Conservation (phyloP, 2,797 vertebrate species). For the Sebastes hopkinsi region DNA sequence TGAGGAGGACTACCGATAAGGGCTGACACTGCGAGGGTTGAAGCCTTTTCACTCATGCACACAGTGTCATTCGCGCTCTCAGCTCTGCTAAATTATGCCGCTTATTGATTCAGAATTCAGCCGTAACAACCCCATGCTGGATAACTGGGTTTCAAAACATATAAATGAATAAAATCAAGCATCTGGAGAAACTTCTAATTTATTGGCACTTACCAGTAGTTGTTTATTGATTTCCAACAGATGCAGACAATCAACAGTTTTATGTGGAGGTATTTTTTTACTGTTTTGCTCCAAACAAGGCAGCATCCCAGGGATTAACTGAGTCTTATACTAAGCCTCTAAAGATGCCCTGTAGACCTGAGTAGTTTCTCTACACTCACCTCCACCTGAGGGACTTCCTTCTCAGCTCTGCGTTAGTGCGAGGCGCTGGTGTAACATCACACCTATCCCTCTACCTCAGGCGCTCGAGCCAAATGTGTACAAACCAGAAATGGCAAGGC, state of each 20-base stretch:
- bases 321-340: conserved; percentile 62
- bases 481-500: conserved; percentile 47
- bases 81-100: conserved; percentile 52
- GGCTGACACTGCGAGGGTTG: conserved; percentile 12
- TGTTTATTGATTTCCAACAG: conserved; percentile 46
- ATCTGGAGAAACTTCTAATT: conserved; percentile 25
- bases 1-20: conserved; percentile 47
- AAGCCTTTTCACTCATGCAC: conserved; percentile 52
- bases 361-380: conserved; percentile 44
- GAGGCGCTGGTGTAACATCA: conserved; percentile 66
- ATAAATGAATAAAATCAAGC: conserved; percentile 35
- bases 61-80: conserved; percentile 56
- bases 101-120: conserved; percentile 60
- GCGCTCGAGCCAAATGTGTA: conserved; percentile 52
- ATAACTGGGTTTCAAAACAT: conserved; percentile 32
- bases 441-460: conserved; percentile 62
- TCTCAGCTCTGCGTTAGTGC: conserved; percentile 61
- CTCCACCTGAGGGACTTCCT: conserved; percentile 62
- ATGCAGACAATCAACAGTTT: conserved; percentile 21
- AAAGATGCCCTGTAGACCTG: conserved; percentile 63
- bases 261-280: conserved; percentile 26
- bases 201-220: conserved; percentile 19
- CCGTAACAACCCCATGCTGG: conserved; percentile 47
- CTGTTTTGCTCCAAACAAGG: conserved; percentile 26
- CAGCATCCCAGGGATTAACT: conserved; percentile 59